Conservation (phyloP, 2,888 invertebrate genomes). For the Polyommatus iphigenia region DNA sequence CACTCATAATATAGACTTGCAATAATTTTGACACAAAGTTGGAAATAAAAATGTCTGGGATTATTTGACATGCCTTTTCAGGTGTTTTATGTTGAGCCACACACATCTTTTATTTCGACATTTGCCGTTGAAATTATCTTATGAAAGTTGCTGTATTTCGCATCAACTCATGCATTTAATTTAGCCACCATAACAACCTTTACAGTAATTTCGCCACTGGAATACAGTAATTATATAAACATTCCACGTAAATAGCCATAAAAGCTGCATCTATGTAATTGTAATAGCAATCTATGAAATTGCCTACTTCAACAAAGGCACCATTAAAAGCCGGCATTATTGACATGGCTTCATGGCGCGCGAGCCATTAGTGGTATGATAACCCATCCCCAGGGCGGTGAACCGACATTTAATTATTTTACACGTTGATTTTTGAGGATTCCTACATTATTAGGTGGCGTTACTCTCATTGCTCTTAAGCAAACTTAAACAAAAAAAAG, state of each 20-base stretch:
- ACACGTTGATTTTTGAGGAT: neutral
- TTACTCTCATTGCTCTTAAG: neutral
- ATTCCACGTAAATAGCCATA: constrained; percentile 32
- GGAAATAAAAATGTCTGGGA: neutral
- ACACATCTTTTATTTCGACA: no score
- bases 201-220: constrained; percentile 1
- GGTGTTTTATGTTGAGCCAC: no score
- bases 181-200: neutral
- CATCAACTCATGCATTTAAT: neutral
- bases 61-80: neutral
- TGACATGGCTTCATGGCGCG: constrained; percentile 61
- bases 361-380: constrained; percentile 62
- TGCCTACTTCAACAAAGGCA: constrained; percentile 66
- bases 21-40: neutral
- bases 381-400: constrained; percentile 43
- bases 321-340: constrained; percentile 66
- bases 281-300: constrained; percentile 47
- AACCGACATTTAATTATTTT: constrained; percentile 31
- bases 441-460: neutral
- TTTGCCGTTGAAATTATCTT: neutral
- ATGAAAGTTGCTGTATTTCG: neutral
- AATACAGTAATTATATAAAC: constrained; percentile 32
- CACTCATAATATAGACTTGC: no score
- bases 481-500: no score
- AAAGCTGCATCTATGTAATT: constrained; percentile 35